Base-by-base conservation (phyloP, 2,888 invertebrate species). In the Agriopis aurantiaria region DNA sequence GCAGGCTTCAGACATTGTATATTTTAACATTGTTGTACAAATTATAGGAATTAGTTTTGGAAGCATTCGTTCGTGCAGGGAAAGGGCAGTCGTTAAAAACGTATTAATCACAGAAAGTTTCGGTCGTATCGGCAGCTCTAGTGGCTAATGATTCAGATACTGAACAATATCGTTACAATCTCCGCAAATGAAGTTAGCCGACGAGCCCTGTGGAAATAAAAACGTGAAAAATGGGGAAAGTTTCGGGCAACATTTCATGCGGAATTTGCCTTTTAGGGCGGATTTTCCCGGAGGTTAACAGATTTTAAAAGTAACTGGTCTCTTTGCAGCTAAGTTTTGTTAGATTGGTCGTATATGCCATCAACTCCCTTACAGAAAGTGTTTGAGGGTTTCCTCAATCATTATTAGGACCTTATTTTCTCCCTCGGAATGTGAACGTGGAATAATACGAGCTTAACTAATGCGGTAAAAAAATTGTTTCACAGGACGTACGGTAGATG, bases 61-160 rank as follows among this genome's bases (percentile, higher is more conserved):
- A 40, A 62, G 51, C 55, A 58, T 51, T 61, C 17, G 55, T 61
- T 41, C 70, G 61, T 52, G 52, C 66, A 60, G 57, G 69, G 68
- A 71, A 72, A 75, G 65, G 59, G 57, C 43, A 64, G 66, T 80
- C 82, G 78, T 85, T 85, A 86, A 80, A 82, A 83, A 75, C 76
- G 45, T 77, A 85, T 86, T 78, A 77, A 82, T 86, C 83, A 83
- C 67, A 72, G 33, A 69, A 71, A 62, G 59, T 73, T 73, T 64
- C 64, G 61, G 65, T 66, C 46, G 53, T 66, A 78, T 82, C 73
- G 80, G 78, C 78, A 74, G 77, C 70, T 61, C 68, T 69, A 62
- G 71, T 64, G 63, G 59, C 66, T 75, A 77, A 79, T 76, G 76
- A 73, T 68, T 72, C 69, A 65, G 72, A 73, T 65, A 69, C 65